Evolutionary conservation across 2,888 invertebrate genomes (phyloP), one percentile per base, ranked within the genome.

Genomic region (Caenorhabditis virilis): DNA sequence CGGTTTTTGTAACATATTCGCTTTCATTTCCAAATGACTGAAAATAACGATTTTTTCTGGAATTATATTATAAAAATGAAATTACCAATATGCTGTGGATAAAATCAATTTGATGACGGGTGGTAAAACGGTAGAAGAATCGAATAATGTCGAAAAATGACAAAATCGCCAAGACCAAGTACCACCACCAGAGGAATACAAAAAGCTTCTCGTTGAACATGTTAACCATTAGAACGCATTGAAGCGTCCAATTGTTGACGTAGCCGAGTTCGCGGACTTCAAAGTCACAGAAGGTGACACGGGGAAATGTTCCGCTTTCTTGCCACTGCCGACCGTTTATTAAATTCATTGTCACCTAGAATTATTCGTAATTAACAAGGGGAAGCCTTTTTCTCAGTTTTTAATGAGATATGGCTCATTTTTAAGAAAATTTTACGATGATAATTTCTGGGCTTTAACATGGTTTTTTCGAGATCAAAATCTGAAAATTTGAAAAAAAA

Each of bases 161-260:
- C 9, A 64, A 36, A 5, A 51, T 9, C 2, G 41, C 43, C 11
- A 64, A 41, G 1, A 55, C 46, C 4, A 39, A 20, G 18, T 58
- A 64, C 80, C 78, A 80, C 70, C 79, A 80, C 80, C 80, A 82
- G 23, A 82, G 59, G 47, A 77, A 70, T 35, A 82, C 56, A 67
- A 76, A 82, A 41, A 82, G 58, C 58, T 82, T 82, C 69, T 82
- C 82, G 68, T 78, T 80, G 76, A 78, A 79, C 80, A 77, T 79
- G 58, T 79, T 80, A 30, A 79, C 77, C 78, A 78, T 77, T 13
- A 82, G 62, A 9, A 82, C 82, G 45, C 82, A 82, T 50, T 82
- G 82, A 25, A 82, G 61, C 1, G 76, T 72, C 71, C 77, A 74
- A 20, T 62, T 69, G 43, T 72, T 68, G 13, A 76, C 61, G 22